Conservation (phyloP, 2,797 vertebrate species). For the Taenioides sp. region DNA sequence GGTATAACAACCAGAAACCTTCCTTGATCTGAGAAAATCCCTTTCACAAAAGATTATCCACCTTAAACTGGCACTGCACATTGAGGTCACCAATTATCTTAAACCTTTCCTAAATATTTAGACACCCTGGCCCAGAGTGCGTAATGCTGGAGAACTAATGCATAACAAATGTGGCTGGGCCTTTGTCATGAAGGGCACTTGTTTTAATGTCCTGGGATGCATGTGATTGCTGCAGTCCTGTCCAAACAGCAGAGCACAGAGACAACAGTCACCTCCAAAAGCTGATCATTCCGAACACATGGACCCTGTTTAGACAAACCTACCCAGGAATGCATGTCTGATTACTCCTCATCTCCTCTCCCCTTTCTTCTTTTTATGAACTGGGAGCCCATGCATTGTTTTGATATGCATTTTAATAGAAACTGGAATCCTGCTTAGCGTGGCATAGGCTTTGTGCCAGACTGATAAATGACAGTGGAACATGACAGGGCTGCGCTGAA, state of each 20-base stretch:
- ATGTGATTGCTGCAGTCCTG: conserved; percentile 70
- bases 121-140: conserved; percentile 48
- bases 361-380: conserved; percentile 31
- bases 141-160: conserved; percentile 63
- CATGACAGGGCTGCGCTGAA: conserved; percentile 34
- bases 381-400: conserved; percentile 17
- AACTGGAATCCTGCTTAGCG: conserved; percentile 39
- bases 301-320: conserved; percentile 71
- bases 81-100: conserved; percentile 67
- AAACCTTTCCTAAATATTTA: conserved; percentile 76
- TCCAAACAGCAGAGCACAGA: conserved; percentile 65
- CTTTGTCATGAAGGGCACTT: conserved; percentile 56
- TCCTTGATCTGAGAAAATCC: conserved; percentile 44
- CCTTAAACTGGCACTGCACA: conserved; percentile 59
- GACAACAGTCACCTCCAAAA: conserved; percentile 70
- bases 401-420: conserved; percentile 33
- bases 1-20: conserved; percentile 3
- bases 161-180: conserved; percentile 71
- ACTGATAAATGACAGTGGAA: conserved; percentile 42
- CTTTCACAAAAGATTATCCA: conserved; percentile 62
- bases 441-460: conserved; percentile 24
- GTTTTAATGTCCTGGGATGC: conserved; percentile 63
- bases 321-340: conserved; percentile 71
- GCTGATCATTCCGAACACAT: conserved; percentile 72
- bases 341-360: conserved; percentile 52